These are phyloP conservation scores for Paracyclopina nana DNA, from an alignment of 1,140 invertebrate genomes.

Conservation along the genomic window DNA sequence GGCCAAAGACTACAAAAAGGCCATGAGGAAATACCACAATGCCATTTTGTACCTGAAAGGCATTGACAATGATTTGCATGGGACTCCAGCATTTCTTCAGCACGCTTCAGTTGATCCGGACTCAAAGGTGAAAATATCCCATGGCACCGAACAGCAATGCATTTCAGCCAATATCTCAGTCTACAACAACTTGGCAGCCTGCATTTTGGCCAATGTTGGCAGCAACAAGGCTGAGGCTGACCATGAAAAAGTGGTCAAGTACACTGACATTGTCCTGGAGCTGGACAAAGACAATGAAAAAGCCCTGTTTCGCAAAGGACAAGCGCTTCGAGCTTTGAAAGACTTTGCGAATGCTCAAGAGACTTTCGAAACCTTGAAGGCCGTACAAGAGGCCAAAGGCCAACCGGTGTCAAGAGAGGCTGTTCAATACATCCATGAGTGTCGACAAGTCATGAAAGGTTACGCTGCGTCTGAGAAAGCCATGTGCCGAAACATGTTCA, in stretches of 20 bases:
- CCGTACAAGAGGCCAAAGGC: too few species aligned
- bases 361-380: too few species aligned
- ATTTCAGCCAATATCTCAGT: neutral
- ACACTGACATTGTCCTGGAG: conserved; percentile 3
- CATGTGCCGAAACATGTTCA: too few species aligned
- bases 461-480: too few species aligned
- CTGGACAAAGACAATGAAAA: conserved; percentile 1
- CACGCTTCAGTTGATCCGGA: neutral
- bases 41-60: neutral
- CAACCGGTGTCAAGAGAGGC: too few species aligned
- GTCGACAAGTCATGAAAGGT: too few species aligned
- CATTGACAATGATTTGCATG: conserved; percentile 1
- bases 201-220: neutral
- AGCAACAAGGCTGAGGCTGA: too few species aligned
- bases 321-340: neutral
- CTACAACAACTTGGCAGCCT: neutral
- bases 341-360: neutral
- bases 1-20: neutral
- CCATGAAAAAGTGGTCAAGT: too few species aligned
- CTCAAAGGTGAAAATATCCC: neutral
- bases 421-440: too few species aligned
- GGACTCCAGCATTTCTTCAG: neutral
- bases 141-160: neutral
- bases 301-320: conserved; percentile 1
- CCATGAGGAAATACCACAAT: neutral